Conservation (phyloP, 2,797 vertebrate species). For the Tauraco hartlaubi region DNA sequence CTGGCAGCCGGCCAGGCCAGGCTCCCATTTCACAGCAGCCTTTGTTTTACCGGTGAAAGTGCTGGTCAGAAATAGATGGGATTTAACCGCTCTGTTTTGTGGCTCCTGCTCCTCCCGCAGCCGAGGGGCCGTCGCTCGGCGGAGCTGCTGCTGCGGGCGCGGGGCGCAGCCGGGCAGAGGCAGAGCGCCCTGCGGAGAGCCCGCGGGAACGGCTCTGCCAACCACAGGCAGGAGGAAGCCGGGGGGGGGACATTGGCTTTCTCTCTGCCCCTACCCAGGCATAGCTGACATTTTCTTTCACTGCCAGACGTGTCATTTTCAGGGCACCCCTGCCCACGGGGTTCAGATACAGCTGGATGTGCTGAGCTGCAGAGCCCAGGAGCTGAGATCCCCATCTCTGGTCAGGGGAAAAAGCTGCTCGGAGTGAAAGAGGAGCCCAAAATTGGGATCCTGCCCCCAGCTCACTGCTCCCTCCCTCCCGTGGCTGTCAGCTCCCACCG, state of each 20-base stretch:
- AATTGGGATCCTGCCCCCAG: not conserved
- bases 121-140: accelerated
- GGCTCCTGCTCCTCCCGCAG: not conserved
- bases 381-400: not conserved
- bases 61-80: conserved; percentile 18
- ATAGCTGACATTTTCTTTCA: not conserved
- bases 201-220: accelerated
- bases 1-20: conserved; percentile 54
- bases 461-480: not conserved
- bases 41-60: conserved; percentile 66
- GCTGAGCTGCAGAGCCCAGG: accelerated
- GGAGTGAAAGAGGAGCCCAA: not conserved
- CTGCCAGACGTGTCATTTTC: not conserved
- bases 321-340: not conserved
- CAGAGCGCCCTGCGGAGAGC: not conserved
- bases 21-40: conserved; percentile 72
- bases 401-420: not conserved
- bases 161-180: not conserved
- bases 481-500: not conserved
- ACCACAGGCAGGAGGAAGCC: not conserved
- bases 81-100: not conserved
- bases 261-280: not conserved
- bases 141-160: not conserved
- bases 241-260: not conserved
- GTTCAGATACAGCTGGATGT: not conserved